Conservation (phyloP, 2,797 vertebrate species). For the Balearica regulorum region DNA sequence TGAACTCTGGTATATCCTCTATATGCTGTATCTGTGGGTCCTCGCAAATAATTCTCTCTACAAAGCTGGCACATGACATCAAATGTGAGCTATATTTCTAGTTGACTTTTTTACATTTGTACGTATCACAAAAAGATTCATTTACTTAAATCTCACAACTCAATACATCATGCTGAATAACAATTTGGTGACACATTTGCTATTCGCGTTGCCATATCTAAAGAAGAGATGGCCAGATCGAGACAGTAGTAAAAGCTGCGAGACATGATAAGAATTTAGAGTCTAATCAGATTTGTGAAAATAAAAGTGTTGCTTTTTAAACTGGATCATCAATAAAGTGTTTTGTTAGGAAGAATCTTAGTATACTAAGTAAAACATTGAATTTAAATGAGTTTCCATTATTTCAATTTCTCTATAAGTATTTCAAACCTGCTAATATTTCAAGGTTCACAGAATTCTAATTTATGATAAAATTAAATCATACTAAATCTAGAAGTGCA, state of each 20-base stretch:
- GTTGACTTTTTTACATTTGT: neutral
- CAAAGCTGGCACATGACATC: neutral
- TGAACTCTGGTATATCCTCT: neutral
- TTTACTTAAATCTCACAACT: neutral
- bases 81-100: neutral
- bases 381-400: conserved; percentile 14
- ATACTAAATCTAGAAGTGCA: neutral
- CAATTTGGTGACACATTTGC: neutral
- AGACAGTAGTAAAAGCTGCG: neutral
- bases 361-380: neutral
- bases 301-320: neutral
- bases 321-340: neutral
- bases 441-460: neutral
- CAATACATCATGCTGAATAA: neutral
- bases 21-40: fast-evolving
- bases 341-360: neutral
- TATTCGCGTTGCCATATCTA: neutral
- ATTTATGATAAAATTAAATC: conserved; percentile 28
- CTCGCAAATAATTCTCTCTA: neutral
- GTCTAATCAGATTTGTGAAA: neutral
- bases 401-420: neutral
- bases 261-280: neutral
- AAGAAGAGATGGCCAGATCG: neutral
- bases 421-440: neutral
- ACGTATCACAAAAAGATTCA: neutral